These are phyloP conservation scores for Sebastes schlegelii DNA, from an alignment of 2,113 vertebrate genomes.

Conservation along the genomic window DNA sequence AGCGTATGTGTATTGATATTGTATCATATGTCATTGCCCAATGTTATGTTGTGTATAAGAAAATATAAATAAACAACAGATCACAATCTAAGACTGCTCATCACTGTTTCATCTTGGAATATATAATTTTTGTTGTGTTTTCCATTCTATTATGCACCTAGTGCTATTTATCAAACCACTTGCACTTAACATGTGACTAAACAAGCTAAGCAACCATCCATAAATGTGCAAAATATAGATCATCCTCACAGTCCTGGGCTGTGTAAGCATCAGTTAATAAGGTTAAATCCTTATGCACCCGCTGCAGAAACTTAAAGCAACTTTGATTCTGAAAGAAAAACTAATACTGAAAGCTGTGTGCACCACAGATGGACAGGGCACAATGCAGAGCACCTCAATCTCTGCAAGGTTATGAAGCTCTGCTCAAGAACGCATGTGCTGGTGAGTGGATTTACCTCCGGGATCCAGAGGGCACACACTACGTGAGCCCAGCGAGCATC, in stretches of 20 bases:
- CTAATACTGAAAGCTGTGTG: neutral
- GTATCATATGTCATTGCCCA: too few species aligned
- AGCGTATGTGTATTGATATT: too few species aligned
- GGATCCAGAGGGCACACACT: conserved; percentile 98
- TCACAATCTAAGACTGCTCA: too few species aligned
- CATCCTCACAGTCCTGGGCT: neutral
- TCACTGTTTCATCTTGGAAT: too few species aligned
- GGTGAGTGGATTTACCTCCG: conserved; percentile 84
- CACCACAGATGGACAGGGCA: neutral
- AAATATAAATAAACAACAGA: too few species aligned
- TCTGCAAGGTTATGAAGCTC: neutral
- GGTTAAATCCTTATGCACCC: neutral
- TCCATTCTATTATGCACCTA: neutral
- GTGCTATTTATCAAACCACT: neutral
- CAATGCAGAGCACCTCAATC: neutral
- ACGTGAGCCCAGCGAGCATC: conserved; percentile 98
- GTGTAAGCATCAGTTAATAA: neutral
- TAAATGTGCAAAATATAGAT: neutral
- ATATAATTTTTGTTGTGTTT: neutral
- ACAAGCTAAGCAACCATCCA: neutral
- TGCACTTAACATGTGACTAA: neutral
- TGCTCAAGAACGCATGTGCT: neutral
- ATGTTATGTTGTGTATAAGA: too few species aligned
- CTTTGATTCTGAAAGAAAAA: neutral
- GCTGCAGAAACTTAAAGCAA: neutral